These are phyloP conservation scores for Gadus macrocephalus DNA, from an alignment of 2,113 vertebrate species.

Conservation along the genomic window DNA sequence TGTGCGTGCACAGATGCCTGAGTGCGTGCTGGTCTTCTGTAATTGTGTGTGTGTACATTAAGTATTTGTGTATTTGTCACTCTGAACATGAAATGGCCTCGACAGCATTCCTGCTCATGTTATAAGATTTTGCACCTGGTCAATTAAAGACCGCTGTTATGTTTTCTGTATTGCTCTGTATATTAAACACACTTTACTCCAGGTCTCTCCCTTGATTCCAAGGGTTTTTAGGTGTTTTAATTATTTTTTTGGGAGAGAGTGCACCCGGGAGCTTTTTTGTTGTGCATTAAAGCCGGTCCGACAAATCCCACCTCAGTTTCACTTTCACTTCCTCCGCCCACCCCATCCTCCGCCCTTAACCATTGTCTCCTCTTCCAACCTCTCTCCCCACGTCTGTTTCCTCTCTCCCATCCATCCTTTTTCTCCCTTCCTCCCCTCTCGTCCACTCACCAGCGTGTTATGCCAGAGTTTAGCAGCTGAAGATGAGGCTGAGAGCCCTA, in stretches of 20 bases:
- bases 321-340: conserved; percentile 8
- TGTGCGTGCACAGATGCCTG: neutral
- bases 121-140: no score
- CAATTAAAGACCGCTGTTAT: no score
- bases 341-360: neutral
- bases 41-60: conserved; percentile 5
- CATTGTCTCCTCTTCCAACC: neutral
- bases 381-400: neutral
- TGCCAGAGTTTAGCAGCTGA: no score
- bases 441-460: neutral
- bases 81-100: neutral
- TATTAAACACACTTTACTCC: neutral
- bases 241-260: neutral
- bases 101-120: no score
- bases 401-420: neutral
- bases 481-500: no score
- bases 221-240: no score
- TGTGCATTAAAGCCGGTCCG: no score
- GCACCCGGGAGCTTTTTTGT: conserved; percentile 11
- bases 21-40: conserved; percentile 2
- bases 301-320: no score
- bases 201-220: no score
- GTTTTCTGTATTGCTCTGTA: no score
- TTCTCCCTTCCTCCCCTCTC: neutral
- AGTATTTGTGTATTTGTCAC: conserved; percentile 1